A percentile compares a stretch with the other conserved stretches of the same genome.
Conservation (phyloP, 2,113 vertebrate species). For the Hyla sarda region DNA sequence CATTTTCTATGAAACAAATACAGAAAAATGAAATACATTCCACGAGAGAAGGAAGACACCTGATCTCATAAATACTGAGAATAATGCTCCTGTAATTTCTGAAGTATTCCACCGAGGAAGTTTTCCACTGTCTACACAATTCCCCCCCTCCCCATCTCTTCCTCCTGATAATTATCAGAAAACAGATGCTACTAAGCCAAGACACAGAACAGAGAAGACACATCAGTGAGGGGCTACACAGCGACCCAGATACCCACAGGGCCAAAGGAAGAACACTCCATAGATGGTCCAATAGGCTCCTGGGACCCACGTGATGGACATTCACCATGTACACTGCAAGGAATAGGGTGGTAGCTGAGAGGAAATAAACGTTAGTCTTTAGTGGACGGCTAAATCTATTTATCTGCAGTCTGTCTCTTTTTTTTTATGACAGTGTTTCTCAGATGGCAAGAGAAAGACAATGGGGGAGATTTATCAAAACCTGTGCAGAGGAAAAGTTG, state of each 20-base stretch:
- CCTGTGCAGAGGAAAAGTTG: too few relatives aligned
- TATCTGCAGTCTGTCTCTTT: neutral
- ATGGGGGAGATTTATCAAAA: too few relatives aligned
- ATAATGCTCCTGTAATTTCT: neutral
- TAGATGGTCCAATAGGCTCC: too few relatives aligned
- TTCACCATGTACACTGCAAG: too few relatives aligned
- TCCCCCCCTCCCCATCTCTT: neutral
- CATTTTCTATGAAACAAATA: neutral
- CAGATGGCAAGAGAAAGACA: too few relatives aligned
- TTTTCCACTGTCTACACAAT: conserved; percentile 9
- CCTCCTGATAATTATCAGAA: neutral
- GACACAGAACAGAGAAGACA: neutral
- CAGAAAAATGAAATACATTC: neutral
- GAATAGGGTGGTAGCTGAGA: too few relatives aligned
- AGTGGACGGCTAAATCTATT: neutral
- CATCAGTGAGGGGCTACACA: neutral
- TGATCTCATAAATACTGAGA: neutral
- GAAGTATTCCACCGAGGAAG: neutral
- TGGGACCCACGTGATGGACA: too few relatives aligned
- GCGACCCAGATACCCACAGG: neutral
- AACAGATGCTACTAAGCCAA: neutral
- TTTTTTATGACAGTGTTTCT: neutral
- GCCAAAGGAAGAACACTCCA: neutral
- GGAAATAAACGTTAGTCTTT: neutral
- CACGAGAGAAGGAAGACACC: neutral